phyloP scores from a whole-genome alignment of 2,113 vertebrate species.

The Brachyhypopomus gauderio region DNA sequence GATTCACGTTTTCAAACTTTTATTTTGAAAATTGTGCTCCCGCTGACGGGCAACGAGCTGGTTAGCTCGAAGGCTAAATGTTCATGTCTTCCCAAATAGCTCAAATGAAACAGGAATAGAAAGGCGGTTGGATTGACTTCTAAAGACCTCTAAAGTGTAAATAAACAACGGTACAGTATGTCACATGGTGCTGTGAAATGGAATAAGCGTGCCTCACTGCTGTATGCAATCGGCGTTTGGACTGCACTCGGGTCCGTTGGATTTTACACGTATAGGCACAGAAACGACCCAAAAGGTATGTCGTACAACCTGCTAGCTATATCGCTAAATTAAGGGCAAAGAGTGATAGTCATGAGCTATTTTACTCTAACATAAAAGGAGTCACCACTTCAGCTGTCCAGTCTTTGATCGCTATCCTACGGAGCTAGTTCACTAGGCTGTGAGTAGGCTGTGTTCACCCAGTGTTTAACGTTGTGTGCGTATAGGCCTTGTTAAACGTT shows the following conservation, averaged over 20 bases:
- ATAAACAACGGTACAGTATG: constrained; percentile 50
- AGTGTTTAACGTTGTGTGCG: too few species aligned
- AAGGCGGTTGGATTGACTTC: neutral
- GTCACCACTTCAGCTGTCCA: too few species aligned
- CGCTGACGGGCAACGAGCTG: neutral
- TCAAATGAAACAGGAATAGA: neutral
- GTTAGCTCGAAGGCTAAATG: too few species aligned
- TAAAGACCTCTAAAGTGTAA: neutral
- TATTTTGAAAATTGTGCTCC: neutral
- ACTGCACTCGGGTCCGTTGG: constrained; percentile 61
- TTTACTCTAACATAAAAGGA: too few species aligned
- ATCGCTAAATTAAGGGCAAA: too few species aligned
- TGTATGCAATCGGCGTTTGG: constrained; percentile 70
- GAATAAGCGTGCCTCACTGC: constrained; percentile 53
- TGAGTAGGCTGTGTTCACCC: too few species aligned
- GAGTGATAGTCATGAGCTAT: too few species aligned
- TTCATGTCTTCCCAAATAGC: neutral
- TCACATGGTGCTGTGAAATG: constrained; percentile 41
- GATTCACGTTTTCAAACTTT: neutral
- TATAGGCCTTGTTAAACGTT: too few species aligned
- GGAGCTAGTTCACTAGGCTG: too few species aligned
- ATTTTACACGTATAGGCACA: constrained; percentile 47
- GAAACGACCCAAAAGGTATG: constrained; percentile 39
- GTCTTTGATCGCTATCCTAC: too few species aligned
- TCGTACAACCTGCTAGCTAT: neutral